phyloP scores from a whole-genome alignment of 2,888 invertebrate species.

The Gymnocheta viridis region DNA sequence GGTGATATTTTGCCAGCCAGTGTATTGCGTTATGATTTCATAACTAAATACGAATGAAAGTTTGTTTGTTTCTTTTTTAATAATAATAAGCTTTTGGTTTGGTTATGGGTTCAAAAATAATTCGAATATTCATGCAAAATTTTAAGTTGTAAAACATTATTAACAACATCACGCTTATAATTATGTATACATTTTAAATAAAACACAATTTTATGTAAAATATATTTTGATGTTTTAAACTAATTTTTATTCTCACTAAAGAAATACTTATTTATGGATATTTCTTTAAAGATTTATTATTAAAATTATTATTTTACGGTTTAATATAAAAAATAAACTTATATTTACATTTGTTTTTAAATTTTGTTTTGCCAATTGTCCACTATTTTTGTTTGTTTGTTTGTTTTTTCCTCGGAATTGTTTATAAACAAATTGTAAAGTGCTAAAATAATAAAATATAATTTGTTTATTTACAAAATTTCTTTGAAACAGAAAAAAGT shows the following conservation, averaged over 20 bases:
- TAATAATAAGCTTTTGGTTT: background rate
- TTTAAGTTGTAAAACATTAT: slow-evolving; percentile 15
- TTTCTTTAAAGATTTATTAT: slow-evolving; percentile 47
- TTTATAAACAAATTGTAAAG: slow-evolving; percentile 28
- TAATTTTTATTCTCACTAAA: slow-evolving; percentile 54
- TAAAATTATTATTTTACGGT: slow-evolving; percentile 30
- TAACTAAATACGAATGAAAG: slow-evolving; percentile 78
- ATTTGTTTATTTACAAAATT: slow-evolving; percentile 66
- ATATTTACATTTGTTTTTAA: slow-evolving; percentile 49
- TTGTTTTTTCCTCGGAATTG: background rate
- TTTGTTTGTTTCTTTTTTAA: background rate
- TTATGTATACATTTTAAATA: background rate
- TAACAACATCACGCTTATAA: background rate
- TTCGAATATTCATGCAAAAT: slow-evolving; percentile 9
- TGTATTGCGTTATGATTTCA: slow-evolving; percentile 80
- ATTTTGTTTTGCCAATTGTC: slow-evolving; percentile 46
- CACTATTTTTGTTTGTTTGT: slow-evolving; percentile 6
- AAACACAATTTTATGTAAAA: slow-evolving; percentile 1
- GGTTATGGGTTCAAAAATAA: slow-evolving; percentile 34
- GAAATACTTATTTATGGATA: slow-evolving; percentile 18
- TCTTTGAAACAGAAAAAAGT: slow-evolving; percentile 48
- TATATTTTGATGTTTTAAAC: slow-evolving; percentile 26
- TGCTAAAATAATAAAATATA: slow-evolving; percentile 52
- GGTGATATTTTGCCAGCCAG: slow-evolving; percentile 78
- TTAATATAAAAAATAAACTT: slow-evolving; percentile 56